phyloP scores from a whole-genome alignment of 2,113 vertebrate genomes.

The Chlorodrepanis virens region DNA sequence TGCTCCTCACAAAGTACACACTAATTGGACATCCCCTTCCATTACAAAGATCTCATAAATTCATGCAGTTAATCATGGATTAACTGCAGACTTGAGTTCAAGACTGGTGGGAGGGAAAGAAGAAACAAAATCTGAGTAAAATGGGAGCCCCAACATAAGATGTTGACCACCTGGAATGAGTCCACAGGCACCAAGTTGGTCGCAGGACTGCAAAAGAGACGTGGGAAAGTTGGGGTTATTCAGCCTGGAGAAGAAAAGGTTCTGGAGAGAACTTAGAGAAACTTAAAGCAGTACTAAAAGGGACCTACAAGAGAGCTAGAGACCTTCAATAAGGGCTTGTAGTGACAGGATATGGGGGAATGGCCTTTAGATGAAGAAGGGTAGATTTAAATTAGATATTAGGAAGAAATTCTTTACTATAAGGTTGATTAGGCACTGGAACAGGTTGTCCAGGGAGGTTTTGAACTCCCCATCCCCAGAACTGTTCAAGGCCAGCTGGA shows the following conservation, averaged over 20 bases:
- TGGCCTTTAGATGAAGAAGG: neutral
- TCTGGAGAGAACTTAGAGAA: neutral
- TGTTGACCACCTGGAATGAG: neutral
- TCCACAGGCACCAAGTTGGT: neutral
- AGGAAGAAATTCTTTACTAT: neutral
- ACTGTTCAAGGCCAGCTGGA: neutral
- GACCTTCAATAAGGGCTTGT: neutral
- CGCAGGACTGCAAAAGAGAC: neutral
- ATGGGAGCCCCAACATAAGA: neutral
- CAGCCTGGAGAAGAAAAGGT: neutral
- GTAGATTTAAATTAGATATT: neutral
- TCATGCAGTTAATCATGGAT: neutral
- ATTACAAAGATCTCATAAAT: neutral
- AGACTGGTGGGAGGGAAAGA: neutral
- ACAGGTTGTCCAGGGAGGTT: neutral
- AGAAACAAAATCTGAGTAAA: neutral
- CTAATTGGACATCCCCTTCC: neutral
- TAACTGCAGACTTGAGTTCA: neutral
- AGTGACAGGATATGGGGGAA: neutral
- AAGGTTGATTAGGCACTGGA: neutral
- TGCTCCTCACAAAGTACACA: neutral
- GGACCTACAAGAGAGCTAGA: neutral
- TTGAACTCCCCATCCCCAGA: neutral
- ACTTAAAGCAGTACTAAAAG: neutral
- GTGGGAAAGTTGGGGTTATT: neutral